phyloP scores from a whole-genome alignment of 1,140 invertebrate genomes.

The Aphidius gifuensis region DNA sequence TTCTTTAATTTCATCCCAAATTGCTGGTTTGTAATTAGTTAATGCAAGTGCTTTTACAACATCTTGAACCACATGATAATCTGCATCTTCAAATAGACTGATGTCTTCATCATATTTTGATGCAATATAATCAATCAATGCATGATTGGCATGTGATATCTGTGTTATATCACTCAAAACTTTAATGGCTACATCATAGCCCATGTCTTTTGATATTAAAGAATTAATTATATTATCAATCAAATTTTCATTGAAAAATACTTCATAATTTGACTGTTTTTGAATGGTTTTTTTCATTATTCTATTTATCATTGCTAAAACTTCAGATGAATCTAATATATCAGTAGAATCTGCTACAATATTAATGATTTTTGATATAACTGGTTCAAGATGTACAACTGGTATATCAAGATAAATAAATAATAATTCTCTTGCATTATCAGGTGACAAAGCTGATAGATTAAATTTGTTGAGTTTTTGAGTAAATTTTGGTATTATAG shows the following conservation, averaged over 20 bases:
- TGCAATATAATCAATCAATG: conserved; percentile 58
- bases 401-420: background rate
- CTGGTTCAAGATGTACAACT: background rate
- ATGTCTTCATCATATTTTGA: conserved; percentile 47
- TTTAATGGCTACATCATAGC: conserved; percentile 53
- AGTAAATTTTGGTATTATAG: background rate
- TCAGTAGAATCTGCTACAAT: too few species aligned
- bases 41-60: conserved; percentile 55
- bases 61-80: conserved; percentile 43
- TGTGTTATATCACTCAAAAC: conserved; percentile 54
- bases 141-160: conserved; percentile 57
- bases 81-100: conserved; percentile 35
- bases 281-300: conserved; percentile 15
- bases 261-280: conserved; percentile 22
- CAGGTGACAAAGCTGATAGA: background rate
- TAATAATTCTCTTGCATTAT: background rate
- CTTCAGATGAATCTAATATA: too few species aligned
- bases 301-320: background rate
- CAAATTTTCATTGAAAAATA: conserved; percentile 61
- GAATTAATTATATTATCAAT: conserved; percentile 54
- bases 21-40: conserved; percentile 59
- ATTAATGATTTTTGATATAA: too few species aligned
- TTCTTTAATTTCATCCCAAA: conserved; percentile 55
- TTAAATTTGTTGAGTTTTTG: background rate
- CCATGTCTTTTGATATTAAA: conserved; percentile 53